A percentile compares a stretch with the other conserved stretches of the same genome.
Conservation (phyloP, 2,113 vertebrate genomes). For the Phycodurus eques region DNA sequence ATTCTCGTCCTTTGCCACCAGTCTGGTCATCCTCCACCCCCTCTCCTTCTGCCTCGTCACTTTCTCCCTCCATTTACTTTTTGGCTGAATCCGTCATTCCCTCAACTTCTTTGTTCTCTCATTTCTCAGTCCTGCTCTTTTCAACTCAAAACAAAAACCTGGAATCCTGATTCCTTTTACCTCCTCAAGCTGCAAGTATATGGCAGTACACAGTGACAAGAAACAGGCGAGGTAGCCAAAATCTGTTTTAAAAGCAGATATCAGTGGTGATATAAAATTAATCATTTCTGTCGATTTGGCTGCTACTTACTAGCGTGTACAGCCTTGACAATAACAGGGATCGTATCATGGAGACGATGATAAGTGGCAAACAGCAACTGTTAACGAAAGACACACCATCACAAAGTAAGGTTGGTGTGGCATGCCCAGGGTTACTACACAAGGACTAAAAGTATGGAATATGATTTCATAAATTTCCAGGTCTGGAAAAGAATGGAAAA, state of each 20-base stretch:
- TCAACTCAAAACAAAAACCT: conserved; percentile 45
- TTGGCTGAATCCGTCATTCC: conserved; percentile 62
- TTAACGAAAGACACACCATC: conserved; percentile 3
- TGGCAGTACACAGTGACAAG: conserved; percentile 30
- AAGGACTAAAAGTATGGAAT: no score
- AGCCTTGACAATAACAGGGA: background rate
- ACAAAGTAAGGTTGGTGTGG: conserved; percentile 1
- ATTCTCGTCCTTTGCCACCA: conserved; percentile 45
- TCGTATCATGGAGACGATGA: conserved; percentile 2
- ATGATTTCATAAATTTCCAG: no score
- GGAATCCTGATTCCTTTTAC: conserved; percentile 53
- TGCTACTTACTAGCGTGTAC: conserved; percentile 11
- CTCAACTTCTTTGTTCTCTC: conserved; percentile 22
- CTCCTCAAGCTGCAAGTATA: conserved; percentile 29
- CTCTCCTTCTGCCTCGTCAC: conserved; percentile 43
- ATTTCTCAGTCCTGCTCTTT: conserved; percentile 48
- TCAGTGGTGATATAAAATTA: conserved; percentile 29
- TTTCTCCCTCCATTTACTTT: conserved; percentile 68
- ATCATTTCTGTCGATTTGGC: conserved; percentile 17
- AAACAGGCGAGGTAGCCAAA: conserved; percentile 33
- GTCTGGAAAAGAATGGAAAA: no score
- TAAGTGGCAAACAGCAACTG: background rate
- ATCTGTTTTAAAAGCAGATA: conserved; percentile 29
- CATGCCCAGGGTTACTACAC: background rate
- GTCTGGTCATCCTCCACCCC: conserved; percentile 50